Conservation (phyloP, 2,113 vertebrate genomes). For the Protobothrops mucrosquamatus region DNA sequence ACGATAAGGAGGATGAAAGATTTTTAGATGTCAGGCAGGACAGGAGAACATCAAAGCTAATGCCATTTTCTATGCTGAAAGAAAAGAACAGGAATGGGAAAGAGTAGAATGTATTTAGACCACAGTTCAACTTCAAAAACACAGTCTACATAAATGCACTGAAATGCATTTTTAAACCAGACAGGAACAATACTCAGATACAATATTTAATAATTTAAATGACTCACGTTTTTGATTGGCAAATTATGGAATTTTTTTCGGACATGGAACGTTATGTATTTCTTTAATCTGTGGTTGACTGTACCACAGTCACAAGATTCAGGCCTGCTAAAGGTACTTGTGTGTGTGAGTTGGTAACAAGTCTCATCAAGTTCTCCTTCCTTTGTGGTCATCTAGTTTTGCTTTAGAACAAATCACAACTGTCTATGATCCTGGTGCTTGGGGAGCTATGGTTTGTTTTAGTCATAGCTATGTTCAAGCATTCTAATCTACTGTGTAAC, state of each 20-base stretch:
- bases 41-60: not conserved
- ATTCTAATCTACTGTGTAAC: not conserved
- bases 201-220: not conserved
- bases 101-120: not conserved
- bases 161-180: not conserved
- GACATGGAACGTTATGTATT: too few relatives aligned
- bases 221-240: not conserved
- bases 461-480: not conserved
- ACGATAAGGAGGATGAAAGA: not conserved
- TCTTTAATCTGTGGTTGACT: too few relatives aligned
- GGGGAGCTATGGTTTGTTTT: not conserved
- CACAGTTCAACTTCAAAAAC: not conserved
- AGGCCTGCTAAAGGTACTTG: not conserved
- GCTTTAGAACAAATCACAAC: not conserved
- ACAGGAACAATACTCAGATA: not conserved
- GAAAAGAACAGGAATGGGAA: not conserved
- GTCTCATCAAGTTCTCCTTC: not conserved
- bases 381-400: not conserved
- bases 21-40: not conserved
- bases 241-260: not conserved
- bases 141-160: not conserved
- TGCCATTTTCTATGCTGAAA: not conserved
- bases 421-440: not conserved
- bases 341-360: not conserved
- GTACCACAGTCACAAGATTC: too few relatives aligned